Percentiles rank a stretch among this genome's conserved stretches.
phyloP scores from a whole-genome alignment of 35 echinoderm and acorn worm species.

The Hemicentrotus pulcherrimus region DNA sequence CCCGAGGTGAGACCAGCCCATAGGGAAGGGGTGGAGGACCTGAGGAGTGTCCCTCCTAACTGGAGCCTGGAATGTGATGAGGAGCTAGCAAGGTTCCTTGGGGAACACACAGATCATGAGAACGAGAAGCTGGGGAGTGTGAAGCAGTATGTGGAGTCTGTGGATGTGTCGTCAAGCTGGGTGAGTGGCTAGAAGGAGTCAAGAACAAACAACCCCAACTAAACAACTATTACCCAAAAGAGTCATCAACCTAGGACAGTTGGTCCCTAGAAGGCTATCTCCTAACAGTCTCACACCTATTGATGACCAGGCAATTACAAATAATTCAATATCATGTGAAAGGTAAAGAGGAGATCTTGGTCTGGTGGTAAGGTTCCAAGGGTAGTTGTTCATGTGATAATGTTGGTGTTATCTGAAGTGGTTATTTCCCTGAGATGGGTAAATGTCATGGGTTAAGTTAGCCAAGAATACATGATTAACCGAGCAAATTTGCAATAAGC shows the following conservation, averaged over 20 bases:
- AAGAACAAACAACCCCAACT: not conserved
- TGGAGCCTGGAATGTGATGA: slow-evolving; percentile 92
- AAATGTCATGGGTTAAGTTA: too few relatives aligned
- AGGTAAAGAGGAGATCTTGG: too few relatives aligned
- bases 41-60: slow-evolving; percentile 64
- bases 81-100: slow-evolving; percentile 84
- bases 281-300: not conserved
- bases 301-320: too few relatives aligned
- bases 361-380: too few relatives aligned
- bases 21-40: slow-evolving; percentile 53
- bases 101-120: slow-evolving; percentile 81
- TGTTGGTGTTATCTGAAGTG: too few relatives aligned
- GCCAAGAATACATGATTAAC: too few relatives aligned
- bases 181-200: slow-evolving; percentile 47
- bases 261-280: not conserved
- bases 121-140: slow-evolving; percentile 90
- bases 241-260: too few relatives aligned
- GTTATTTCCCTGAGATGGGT: too few relatives aligned
- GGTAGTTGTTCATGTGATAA: too few relatives aligned
- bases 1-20: slow-evolving; percentile 51
- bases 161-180: slow-evolving; percentile 91
- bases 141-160: slow-evolving; percentile 96
- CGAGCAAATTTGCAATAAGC: too few relatives aligned
- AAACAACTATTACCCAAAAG: too few relatives aligned
- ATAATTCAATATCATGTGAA: too few relatives aligned